Percentiles rank a stretch among this genome's conserved stretches.
phyloP scores from a whole-genome alignment of 2,888 invertebrate genomes.

The Asteroscopus sphinx region DNA sequence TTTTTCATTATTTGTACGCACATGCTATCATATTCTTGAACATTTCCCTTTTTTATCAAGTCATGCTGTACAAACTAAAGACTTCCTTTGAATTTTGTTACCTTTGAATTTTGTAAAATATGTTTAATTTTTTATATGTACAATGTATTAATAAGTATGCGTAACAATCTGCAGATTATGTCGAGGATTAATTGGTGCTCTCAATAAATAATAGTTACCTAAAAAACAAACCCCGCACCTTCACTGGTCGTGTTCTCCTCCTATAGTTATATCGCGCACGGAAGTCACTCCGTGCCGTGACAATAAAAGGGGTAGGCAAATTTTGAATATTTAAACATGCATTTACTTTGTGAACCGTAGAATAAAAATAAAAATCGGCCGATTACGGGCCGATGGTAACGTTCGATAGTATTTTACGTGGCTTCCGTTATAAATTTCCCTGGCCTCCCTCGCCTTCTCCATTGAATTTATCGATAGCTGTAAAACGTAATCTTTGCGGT shows the following conservation, averaged over 20 bases:
- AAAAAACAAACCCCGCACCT: constrained; percentile 29
- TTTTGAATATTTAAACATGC: constrained; percentile 81
- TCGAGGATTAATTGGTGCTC: too few relatives aligned
- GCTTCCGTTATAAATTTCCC: constrained; percentile 72
- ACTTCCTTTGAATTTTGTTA: too few relatives aligned
- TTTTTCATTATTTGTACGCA: too few relatives aligned
- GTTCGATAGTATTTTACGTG: constrained; percentile 66
- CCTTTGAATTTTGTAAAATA: too few relatives aligned
- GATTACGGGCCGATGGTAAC: constrained; percentile 71
- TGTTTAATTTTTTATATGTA: too few relatives aligned
- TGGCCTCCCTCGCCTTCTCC: constrained; percentile 47
- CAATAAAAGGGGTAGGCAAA: constrained; percentile 81
- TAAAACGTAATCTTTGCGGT: constrained; percentile 64
- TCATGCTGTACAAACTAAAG: too few relatives aligned
- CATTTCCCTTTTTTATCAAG: too few relatives aligned
- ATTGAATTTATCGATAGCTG: constrained; percentile 63
- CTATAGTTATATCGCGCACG: constrained; percentile 60
- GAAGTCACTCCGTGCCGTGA: constrained; percentile 66
- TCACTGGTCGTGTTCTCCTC: constrained; percentile 23
- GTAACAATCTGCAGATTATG: too few relatives aligned
- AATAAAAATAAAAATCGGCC: constrained; percentile 72
- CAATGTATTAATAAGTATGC: too few relatives aligned
- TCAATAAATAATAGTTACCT: too few relatives aligned
- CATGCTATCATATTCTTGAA: too few relatives aligned
- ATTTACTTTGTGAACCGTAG: constrained; percentile 65